Evolutionary conservation across 2,888 invertebrate species (phyloP), one percentile per base, ranked within the genome.

Genomic region (Phalera bucephala): DNA sequence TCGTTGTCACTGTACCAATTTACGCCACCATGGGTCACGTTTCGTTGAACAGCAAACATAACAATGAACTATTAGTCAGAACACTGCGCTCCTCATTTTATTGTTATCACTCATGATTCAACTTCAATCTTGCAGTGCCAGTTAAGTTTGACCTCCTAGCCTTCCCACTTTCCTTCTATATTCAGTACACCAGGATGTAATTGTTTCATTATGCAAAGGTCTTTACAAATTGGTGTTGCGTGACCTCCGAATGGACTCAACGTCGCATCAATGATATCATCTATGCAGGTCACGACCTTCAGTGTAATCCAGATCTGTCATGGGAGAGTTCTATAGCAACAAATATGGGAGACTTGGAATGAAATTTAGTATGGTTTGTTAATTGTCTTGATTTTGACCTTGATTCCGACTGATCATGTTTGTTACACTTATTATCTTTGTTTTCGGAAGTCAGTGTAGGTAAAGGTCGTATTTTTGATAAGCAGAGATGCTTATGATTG

Each of bases 271-370:
- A 64, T 79, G 76, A 82, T 78, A 79, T 80, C 74, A 80, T 77
- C 63, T 61, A 71, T 71, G 62, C 72, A 74, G 73, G 72, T 68
- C 64, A 48, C 52, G 75, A 78, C 85, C 85, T 83, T 81, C 76
- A 41, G 30, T 55, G 47, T 73, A 69, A 71, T 77, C 71, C 67
- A 72, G 64, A 70, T 73, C 65, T 59, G 67, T 69, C 65, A 72
- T 67, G 64, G 60, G 61, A 67, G 55, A 53, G 50, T 56, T 58
- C 54, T 52, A 58, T 53, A 38, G 52, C 27, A 27, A 27, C 27
- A 27, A 27, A 27, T 35, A 41, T 46, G 35, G 50, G 47, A 58
- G 26, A 45, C 53, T 45, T 55, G 55, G 57, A 74, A 77, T 74
- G 59, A 46, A 39, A 69, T 79, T 75, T 48, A 71, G 64, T 72